A percentile compares a stretch with the other conserved stretches of the same genome.
Evolutionary conservation across 2,888 invertebrate species (phyloP).

Genomic region (Ctenicera cuprea): DNA sequence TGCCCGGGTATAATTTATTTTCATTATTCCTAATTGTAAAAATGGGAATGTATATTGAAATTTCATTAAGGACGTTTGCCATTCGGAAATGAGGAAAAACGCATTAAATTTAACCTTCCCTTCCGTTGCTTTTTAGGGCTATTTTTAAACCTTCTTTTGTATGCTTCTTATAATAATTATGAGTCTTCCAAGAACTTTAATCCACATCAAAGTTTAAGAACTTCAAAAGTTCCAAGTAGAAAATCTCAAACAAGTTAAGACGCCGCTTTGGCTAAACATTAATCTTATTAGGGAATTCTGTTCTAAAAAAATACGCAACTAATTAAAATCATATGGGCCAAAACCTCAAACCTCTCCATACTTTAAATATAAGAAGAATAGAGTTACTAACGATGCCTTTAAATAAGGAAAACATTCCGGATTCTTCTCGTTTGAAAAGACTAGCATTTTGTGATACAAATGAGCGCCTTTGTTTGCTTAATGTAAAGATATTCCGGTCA

Average conservation of each 20-base stretch:
- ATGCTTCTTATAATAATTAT: conserved; percentile 19
- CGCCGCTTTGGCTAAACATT: neutral
- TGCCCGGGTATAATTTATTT: conserved; percentile 64
- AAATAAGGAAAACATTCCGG: conserved; percentile 18
- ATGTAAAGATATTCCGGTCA: conserved; percentile 68
- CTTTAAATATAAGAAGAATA: neutral
- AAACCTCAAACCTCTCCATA: neutral
- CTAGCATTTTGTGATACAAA: conserved; percentile 60
- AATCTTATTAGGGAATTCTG: neutral
- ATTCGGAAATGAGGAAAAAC: conserved; percentile 50
- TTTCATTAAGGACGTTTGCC: conserved; percentile 59
- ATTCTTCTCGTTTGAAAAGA: conserved; percentile 41
- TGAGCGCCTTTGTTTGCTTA: conserved; percentile 64
- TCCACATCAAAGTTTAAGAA: neutral
- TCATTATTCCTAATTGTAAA: conserved; percentile 67
- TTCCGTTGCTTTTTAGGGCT: conserved; percentile 12
- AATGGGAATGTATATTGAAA: conserved; percentile 63
- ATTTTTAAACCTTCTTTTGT: conserved; percentile 25
- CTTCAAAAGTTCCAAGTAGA: neutral
- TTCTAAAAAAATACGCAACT: neutral
- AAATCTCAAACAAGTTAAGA: too few relatives aligned
- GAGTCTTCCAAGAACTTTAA: neutral
- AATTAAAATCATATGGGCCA: neutral
- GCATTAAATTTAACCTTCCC: conserved; percentile 36
- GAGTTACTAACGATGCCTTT: conserved; percentile 4